Evolutionary conservation across 2,113 vertebrate genomes (phyloP).

Genomic region (Erythrocebus patas): DNA sequence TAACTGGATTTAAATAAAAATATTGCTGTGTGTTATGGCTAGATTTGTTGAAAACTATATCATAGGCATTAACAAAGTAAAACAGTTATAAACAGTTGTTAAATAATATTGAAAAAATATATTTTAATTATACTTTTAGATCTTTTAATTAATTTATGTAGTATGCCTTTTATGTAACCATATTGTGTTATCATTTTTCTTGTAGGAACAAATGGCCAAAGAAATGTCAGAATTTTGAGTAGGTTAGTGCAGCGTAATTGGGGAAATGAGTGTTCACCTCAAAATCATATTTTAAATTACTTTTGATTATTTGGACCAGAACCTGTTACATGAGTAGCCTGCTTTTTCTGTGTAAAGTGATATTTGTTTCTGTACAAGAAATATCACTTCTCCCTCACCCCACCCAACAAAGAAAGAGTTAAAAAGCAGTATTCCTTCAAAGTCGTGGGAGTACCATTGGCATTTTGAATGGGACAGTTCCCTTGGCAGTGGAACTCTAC

Average conservation of each 20-base stretch:
- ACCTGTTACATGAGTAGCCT: background rate
- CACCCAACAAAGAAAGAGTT: background rate
- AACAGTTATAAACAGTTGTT: background rate
- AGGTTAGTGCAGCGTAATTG: slow-evolving; percentile 89
- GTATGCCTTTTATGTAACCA: slow-evolving; percentile 33
- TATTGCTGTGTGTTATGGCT: background rate
- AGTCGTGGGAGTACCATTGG: background rate
- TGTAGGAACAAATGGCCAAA: slow-evolving; percentile 96
- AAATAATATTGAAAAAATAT: slow-evolving; percentile 1
- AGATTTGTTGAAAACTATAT: background rate
- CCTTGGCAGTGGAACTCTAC: rapidly evolving
- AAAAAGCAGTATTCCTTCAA: background rate
- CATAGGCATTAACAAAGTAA: slow-evolving; percentile 25
- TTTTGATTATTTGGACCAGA: slow-evolving; percentile 56
- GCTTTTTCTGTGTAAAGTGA: background rate
- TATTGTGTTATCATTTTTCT: slow-evolving; percentile 80
- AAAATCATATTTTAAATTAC: slow-evolving; percentile 66
- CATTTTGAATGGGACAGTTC: background rate
- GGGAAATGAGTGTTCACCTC: slow-evolving; percentile 7
- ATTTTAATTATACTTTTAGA: background rate
- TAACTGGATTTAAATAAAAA: slow-evolving; percentile 10
- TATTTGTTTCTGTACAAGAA: background rate
- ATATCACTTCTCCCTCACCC: background rate
- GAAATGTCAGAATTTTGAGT: slow-evolving; percentile 95
- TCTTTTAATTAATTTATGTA: slow-evolving; percentile 25